A percentile compares a stretch with the other conserved stretches of the same genome.
Conservation (phyloP, 2,113 vertebrate genomes). For the Gobiocypris rarus region DNA sequence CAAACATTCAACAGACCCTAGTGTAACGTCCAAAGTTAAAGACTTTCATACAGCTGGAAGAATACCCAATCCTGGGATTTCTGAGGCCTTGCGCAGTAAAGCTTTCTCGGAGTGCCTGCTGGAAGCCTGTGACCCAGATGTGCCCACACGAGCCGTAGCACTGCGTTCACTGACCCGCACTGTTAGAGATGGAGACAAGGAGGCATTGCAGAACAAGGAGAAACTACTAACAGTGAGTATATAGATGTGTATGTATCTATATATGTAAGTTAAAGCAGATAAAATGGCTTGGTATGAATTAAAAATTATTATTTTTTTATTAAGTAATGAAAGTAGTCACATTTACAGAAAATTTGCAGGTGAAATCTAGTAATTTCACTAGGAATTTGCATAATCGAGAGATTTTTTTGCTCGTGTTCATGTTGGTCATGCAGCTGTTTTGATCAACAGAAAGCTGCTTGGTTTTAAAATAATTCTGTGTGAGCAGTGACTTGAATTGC, state of each 20-base stretch:
- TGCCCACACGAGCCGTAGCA: slow-evolving; percentile 82
- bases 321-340: too few species aligned
- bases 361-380: too few species aligned
- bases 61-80: not conserved
- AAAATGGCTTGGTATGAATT: not conserved
- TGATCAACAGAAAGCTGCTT: too few species aligned
- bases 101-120: slow-evolving; percentile 74
- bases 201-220: slow-evolving; percentile 75
- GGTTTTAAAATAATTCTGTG: too few species aligned
- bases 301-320: too few species aligned
- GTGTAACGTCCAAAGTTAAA: not conserved
- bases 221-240: slow-evolving; percentile 82
- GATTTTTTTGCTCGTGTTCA: too few species aligned
- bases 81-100: not conserved
- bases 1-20: not conserved
- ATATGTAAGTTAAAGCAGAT: not conserved
- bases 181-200: slow-evolving; percentile 68
- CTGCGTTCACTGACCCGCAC: slow-evolving; percentile 78
- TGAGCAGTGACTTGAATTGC: too few species aligned
- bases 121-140: slow-evolving; percentile 84
- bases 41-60: not conserved
- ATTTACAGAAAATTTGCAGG: too few species aligned
- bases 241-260: not conserved
- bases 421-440: too few species aligned
- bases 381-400: too few species aligned